Base-by-base conservation (phyloP, 2,113 vertebrate genomes). In the Psittacus erithacus region DNA sequence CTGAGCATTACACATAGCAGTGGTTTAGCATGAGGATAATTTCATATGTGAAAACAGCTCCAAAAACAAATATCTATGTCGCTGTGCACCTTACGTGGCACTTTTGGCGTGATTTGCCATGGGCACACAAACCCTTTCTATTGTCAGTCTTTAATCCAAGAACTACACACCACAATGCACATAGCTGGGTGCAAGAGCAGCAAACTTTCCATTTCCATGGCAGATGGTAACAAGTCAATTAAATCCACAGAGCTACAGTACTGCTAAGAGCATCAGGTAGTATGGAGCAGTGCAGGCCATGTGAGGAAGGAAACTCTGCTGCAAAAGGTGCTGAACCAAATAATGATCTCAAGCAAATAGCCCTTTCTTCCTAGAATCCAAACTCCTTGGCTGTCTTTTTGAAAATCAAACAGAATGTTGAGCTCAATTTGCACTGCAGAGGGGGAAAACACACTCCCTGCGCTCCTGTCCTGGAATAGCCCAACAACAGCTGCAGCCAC, bases 191-290 rank as follows among this genome's bases (percentile, higher is more conserved):
- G 49, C 10, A 73, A 5, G 67, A 85, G 83, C 59, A 28, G 86
- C 91, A 64, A 84, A 93, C 76, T 92, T 97, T 35, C 94, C 47
- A 8, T 71, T 87, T 76, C 39, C 88, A 89, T 10, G 86, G 96
- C 93, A 96, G 94, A 95, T 52, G 93, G 86, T 52, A 77, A 92
- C 84, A 60, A 87, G 90, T 52, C 63, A 31, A 89, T 88, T 59
- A 94, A 91, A 92, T 1, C 29, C 41, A 8, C 44, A 46, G 88
- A 43, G 47, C 82, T n/a, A 6, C 10, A 2, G 81, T 4, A 13
- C 59, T 23, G 17, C 76, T 67, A 41, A 52, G 1, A 43, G 46
- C 29, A 16, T 52, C 22, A 2, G 0, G 7, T 9, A n/a, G 24
- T 3, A 3, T 41, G 3, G 11, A 29, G 90, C 46, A 7, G 5